These are phyloP conservation scores for Zalophus californianus DNA, from an alignment of 2,797 vertebrate species.

Conservation along the genomic window DNA sequence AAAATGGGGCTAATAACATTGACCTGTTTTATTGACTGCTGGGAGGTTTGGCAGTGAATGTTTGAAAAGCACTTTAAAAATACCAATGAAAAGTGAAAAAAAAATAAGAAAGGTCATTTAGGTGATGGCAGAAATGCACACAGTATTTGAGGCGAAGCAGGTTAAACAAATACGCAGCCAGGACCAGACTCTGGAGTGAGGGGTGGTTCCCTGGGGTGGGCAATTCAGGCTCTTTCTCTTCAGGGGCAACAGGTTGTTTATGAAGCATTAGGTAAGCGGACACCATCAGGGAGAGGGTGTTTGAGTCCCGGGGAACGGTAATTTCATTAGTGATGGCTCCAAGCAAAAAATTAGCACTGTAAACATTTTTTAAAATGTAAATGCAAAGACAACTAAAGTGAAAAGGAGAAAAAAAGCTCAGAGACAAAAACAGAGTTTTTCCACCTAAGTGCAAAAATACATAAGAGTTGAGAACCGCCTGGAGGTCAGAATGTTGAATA, in stretches of 20 bases:
- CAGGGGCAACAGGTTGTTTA: not conserved
- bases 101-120: slow-evolving; percentile 19
- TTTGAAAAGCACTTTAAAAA: slow-evolving; percentile 64
- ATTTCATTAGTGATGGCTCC: not conserved
- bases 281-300: not conserved
- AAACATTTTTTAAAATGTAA: not conserved
- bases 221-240: not conserved
- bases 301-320: not conserved
- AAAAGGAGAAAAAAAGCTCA: not conserved
- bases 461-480: not conserved
- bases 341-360: not conserved
- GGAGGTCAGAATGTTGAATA: not conserved
- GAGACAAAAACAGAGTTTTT: not conserved
- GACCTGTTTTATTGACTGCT: slow-evolving; percentile 66
- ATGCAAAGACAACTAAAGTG: not conserved
- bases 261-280: not conserved
- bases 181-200: not conserved
- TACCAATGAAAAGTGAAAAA: slow-evolving; percentile 44
- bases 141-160: slow-evolving; percentile 58
- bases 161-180: slow-evolving; percentile 52
- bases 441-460: not conserved
- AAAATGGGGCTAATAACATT: slow-evolving; percentile 71
- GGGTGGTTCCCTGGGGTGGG: not conserved
- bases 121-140: slow-evolving; percentile 51
- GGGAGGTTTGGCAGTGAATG: slow-evolving; percentile 34